Conservation (phyloP, 2,797 vertebrate genomes). For the Microctenopoma lineatum region DNA sequence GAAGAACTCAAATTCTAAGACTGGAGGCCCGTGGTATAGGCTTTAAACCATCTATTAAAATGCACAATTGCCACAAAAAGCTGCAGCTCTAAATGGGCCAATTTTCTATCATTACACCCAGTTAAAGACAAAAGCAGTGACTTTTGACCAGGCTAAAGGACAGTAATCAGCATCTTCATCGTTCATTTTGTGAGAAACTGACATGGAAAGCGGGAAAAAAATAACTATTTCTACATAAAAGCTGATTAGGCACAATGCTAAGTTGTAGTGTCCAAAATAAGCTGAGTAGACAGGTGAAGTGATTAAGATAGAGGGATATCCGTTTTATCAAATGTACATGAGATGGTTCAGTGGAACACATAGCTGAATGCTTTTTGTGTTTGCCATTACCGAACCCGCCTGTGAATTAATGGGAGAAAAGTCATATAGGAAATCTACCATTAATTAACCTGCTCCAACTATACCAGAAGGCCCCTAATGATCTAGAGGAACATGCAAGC, state of each 20-base stretch:
- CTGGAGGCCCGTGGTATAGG: slow-evolving; percentile 1
- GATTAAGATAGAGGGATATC: too few relatives aligned
- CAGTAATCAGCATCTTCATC: slow-evolving; percentile 1
- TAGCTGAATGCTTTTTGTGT: too few relatives aligned
- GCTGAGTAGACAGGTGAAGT: too few relatives aligned
- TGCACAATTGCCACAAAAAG: slow-evolving; percentile 21
- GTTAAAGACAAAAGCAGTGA: slow-evolving; percentile 12
- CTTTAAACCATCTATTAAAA: slow-evolving; percentile 20
- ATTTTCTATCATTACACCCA: slow-evolving; percentile 26
- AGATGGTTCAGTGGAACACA: too few relatives aligned
- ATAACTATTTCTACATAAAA: neutral
- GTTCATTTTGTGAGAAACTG: slow-evolving; percentile 15
- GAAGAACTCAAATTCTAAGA: slow-evolving; percentile 8
- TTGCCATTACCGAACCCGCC: neutral
- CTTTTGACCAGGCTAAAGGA: slow-evolving; percentile 14
- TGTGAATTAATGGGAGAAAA: neutral
- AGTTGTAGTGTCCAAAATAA: too few relatives aligned
- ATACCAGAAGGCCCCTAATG: slow-evolving; percentile 1
- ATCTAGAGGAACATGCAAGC: neutral
- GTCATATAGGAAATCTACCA: neutral
- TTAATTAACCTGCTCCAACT: neutral
- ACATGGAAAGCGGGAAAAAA: slow-evolving; percentile 3
- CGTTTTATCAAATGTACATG: too few relatives aligned
- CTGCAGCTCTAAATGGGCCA: slow-evolving; percentile 19
- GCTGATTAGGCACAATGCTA: too few relatives aligned